A percentile compares a stretch with the other conserved stretches of the same genome.
These are phyloP conservation scores for Oryzias sinensis DNA, from an alignment of 2,797 vertebrate genomes.

Conservation along the genomic window DNA sequence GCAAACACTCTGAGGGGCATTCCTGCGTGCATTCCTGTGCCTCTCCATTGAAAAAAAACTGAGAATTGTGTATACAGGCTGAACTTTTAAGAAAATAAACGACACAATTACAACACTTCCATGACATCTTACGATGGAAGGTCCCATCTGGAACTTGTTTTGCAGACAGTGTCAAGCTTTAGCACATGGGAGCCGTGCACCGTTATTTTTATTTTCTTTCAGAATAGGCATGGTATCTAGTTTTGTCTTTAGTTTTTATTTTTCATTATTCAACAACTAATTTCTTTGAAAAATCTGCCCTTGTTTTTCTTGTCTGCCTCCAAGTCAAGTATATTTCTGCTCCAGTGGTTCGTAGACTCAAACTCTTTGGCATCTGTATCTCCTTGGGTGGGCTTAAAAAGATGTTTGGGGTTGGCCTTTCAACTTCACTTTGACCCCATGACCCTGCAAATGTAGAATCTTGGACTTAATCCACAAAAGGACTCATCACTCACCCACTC, in stretches of 20 bases:
- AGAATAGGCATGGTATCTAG: constrained; percentile 16
- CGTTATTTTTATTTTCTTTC: constrained; percentile 25
- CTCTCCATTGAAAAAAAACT: constrained; percentile 59
- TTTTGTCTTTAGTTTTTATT: not conserved
- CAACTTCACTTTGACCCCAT: constrained; percentile 70
- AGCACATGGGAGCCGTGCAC: constrained; percentile 23
- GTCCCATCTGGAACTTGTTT: constrained; percentile 50
- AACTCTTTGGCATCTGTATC: constrained; percentile 18
- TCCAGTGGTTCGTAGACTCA: constrained; percentile 13
- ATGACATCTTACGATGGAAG: constrained; percentile 36
- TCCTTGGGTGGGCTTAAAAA: constrained; percentile 56
- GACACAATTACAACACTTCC: constrained; percentile 21
- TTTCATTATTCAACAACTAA: not conserved
- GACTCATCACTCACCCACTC: constrained; percentile 53
- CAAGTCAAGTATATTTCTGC: constrained; percentile 6
- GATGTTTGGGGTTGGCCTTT: constrained; percentile 55
- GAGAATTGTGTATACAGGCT: constrained; percentile 45
- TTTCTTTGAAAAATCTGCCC: not conserved
- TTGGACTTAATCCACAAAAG: constrained; percentile 53
- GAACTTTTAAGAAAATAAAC: constrained; percentile 30
- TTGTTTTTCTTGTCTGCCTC: not conserved
- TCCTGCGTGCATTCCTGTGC: constrained; percentile 71
- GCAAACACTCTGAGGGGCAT: constrained; percentile 69
- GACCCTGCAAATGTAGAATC: constrained; percentile 56
- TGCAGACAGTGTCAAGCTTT: constrained; percentile 24